These are phyloP conservation scores for Pristionchus japonicus DNA, from an alignment of 2,888 invertebrate genomes.

Conservation along the genomic window DNA sequence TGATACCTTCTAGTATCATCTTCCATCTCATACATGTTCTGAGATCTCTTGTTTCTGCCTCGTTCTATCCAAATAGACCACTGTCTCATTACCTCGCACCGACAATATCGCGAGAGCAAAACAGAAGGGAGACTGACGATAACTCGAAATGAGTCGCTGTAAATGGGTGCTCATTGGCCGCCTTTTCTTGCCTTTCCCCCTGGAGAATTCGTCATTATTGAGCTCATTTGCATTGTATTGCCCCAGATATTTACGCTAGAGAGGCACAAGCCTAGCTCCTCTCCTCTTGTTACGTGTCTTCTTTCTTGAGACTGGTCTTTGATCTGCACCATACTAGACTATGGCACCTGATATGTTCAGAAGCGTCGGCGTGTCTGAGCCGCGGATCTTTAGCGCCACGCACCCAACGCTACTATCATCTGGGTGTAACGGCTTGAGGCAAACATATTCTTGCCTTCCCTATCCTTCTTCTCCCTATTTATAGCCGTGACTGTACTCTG, in stretches of 20 bases:
- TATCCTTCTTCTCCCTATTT: neutral
- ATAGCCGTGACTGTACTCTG: neutral
- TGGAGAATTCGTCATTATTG: constrained; percentile 33
- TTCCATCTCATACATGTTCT: too few species aligned
- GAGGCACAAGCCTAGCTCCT: neutral
- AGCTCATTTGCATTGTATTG: constrained; percentile 19
- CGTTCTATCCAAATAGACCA: too few species aligned
- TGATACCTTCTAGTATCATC: too few species aligned
- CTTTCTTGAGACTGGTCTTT: too few species aligned
- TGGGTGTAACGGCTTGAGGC: neutral
- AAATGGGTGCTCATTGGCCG: neutral
- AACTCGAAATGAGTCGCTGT: neutral
- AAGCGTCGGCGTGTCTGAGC: neutral
- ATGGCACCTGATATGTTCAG: too few species aligned
- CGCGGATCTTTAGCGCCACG: neutral
- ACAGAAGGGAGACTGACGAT: neutral
- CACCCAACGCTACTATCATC: neutral
- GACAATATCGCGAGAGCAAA: neutral
- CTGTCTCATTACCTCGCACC: neutral
- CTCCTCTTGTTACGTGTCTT: neutral
- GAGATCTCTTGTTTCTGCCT: too few species aligned
- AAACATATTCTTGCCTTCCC: neutral
- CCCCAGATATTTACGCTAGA: neutral
- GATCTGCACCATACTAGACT: too few species aligned
- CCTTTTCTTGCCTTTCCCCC: too few species aligned